Evolutionary conservation across 2,797 vertebrate genomes (phyloP).

Genomic region (Atherinosoma microstoma): DNA sequence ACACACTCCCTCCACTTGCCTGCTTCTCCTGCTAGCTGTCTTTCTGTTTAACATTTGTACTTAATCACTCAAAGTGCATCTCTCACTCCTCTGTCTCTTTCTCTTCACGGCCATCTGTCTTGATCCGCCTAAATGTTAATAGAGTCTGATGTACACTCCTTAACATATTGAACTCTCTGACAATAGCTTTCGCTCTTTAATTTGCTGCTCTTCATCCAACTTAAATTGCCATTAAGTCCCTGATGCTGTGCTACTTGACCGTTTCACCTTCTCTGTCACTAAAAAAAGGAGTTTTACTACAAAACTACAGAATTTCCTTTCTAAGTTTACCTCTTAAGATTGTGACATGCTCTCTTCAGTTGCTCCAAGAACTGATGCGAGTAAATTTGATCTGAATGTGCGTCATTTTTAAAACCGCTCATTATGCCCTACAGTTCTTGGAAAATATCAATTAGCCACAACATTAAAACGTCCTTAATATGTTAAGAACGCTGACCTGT

Average conservation of each 20-base stretch:
- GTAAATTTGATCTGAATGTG: not conserved
- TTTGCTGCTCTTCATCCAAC: conserved; percentile 44
- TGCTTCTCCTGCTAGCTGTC: conserved; percentile 7
- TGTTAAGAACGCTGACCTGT: too few relatives aligned
- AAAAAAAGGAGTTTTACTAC: not conserved
- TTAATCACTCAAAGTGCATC: conserved; percentile 17
- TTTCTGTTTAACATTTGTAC: conserved; percentile 28
- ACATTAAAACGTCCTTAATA: too few relatives aligned
- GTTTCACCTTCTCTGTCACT: conserved; percentile 3
- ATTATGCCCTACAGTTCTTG: too few relatives aligned
- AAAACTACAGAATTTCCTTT: not conserved
- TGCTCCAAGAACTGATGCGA: too few relatives aligned
- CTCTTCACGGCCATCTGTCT: conserved; percentile 54
- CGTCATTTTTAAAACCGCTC: not conserved
- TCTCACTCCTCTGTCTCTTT: conserved; percentile 22
- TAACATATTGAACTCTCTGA: conserved; percentile 56
- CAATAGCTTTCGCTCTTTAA: conserved; percentile 42
- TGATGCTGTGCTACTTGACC: conserved; percentile 1
- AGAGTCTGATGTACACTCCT: conserved; percentile 54
- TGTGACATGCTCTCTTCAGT: not conserved
- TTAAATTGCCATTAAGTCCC: conserved; percentile 27
- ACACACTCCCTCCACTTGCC: conserved; percentile 11
- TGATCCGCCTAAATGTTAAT: conserved; percentile 62
- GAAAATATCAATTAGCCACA: too few relatives aligned
- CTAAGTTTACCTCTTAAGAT: not conserved